phyloP scores from a whole-genome alignment of 1,140 invertebrate species.

The Drosophila miranda region DNA sequence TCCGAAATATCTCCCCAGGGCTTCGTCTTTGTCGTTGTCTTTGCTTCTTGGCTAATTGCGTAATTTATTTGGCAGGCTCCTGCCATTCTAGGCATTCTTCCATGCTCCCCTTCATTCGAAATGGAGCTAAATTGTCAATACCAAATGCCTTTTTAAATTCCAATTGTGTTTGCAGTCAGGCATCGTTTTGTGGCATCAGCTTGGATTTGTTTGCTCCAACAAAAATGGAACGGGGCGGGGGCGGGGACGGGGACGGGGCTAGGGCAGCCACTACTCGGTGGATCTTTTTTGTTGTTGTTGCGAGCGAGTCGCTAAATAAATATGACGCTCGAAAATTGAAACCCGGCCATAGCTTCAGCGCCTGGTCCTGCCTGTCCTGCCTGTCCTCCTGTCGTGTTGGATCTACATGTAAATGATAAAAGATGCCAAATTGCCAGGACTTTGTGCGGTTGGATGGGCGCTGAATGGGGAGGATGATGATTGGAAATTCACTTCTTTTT shows the following conservation, averaged over 20 bases:
- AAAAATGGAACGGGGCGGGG: neutral
- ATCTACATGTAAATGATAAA: slow-evolving; percentile 61
- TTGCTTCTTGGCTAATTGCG: slow-evolving; percentile 21
- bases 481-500: slow-evolving; percentile 29
- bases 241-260: no score
- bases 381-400: neutral
- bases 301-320: slow-evolving; percentile 34
- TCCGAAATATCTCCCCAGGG: no score
- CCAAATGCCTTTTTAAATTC: slow-evolving; percentile 20
- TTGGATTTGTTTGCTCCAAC: slow-evolving; percentile 11
- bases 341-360: neutral
- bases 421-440: slow-evolving; percentile 51
- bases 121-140: slow-evolving; percentile 10
- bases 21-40: no score
- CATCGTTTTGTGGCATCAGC: slow-evolving; percentile 23
- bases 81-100: neutral
- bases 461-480: slow-evolving; percentile 11
- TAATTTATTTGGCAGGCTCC: slow-evolving; percentile 5
- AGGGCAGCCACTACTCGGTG: no score
- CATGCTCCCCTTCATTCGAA: no score
- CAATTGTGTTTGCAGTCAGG: slow-evolving; percentile 17
- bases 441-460: neutral
- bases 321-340: slow-evolving; percentile 35
- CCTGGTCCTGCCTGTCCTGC: no score
- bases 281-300: neutral